Percentiles rank a stretch among this genome's conserved stretches.
phyloP scores from a whole-genome alignment of 2,888 invertebrate species.

The Endomychus coccineus region DNA sequence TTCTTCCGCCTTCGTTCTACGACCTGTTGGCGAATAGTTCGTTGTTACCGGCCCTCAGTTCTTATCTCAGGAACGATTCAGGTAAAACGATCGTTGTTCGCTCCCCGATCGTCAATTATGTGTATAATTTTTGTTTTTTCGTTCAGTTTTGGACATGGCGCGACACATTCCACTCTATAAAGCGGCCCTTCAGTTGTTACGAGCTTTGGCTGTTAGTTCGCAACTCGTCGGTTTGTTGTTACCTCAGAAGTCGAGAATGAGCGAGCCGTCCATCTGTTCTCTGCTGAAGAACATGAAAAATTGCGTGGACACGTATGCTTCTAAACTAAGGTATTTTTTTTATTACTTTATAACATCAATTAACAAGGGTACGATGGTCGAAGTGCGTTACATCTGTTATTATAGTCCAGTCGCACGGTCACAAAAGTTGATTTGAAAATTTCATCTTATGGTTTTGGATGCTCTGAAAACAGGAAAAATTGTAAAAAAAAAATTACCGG shows the following conservation, averaged over 20 bases:
- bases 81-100: conserved; percentile 43
- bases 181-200: conserved; percentile 71
- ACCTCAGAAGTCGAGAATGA: conserved; percentile 44
- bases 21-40: conserved; percentile 76
- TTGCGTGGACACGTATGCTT: conserved; percentile 88
- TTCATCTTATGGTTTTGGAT: too few relatives aligned
- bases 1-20: conserved; percentile 62
- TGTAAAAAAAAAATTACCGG: too few relatives aligned
- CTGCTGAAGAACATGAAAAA: conserved; percentile 80
- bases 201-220: conserved; percentile 64
- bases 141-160: conserved; percentile 93
- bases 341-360: too few relatives aligned
- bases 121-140: too few relatives aligned
- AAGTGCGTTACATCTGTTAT: too few relatives aligned
- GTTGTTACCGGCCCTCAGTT: conserved; percentile 78
- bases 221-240: conserved; percentile 55
- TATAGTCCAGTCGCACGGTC: too few relatives aligned
- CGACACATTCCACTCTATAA: conserved; percentile 90
- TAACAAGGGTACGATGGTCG: too few relatives aligned
- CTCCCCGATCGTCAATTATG: conserved; percentile 7
- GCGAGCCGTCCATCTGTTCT: conserved; percentile 61
- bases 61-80: conserved; percentile 89
- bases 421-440: too few relatives aligned
- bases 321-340: conserved; percentile 74
- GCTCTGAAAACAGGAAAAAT: too few relatives aligned